Percentiles rank a stretch among this genome's conserved stretches.
Evolutionary conservation across 2,888 invertebrate species (phyloP).

Genomic region (Suillia variegata): DNA sequence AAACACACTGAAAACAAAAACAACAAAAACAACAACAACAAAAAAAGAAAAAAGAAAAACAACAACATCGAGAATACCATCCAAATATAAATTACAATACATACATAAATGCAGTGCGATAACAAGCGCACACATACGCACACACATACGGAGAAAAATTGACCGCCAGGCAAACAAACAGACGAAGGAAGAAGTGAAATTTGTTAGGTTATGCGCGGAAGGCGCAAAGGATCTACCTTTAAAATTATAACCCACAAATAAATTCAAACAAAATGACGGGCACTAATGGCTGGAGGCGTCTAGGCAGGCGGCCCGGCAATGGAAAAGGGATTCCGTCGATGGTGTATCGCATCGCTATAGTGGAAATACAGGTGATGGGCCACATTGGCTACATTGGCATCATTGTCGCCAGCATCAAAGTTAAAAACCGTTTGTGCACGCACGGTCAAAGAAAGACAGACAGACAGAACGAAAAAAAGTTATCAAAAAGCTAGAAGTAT

Average conservation of each 20-base stretch:
- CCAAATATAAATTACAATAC: conserved; percentile 2
- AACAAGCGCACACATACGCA: not conserved
- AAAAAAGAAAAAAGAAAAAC: no score
- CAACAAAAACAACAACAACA: no score
- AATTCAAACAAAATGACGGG: not conserved
- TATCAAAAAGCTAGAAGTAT: no score
- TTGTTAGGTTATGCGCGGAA: not conserved
- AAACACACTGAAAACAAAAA: not conserved
- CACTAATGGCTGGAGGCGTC: not conserved
- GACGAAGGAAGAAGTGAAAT: not conserved
- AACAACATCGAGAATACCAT: no score
- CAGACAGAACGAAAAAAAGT: not conserved
- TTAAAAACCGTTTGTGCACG: not conserved
- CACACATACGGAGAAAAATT: not conserved
- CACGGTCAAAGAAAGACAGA: not conserved
- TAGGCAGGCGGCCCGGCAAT: no score
- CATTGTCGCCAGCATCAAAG: not conserved
- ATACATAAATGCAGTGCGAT: conserved; percentile 6
- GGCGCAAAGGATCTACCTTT: no score
- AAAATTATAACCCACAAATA: conserved; percentile 5
- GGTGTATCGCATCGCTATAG: no score
- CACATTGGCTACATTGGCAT: not conserved
- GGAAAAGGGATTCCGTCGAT: not conserved
- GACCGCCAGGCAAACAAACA: not conserved
- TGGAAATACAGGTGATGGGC: not conserved